Evolutionary conservation across 2,113 vertebrate genomes (phyloP), one percentile per base, ranked within the genome.

Genomic region (Helogale parvula): DNA sequence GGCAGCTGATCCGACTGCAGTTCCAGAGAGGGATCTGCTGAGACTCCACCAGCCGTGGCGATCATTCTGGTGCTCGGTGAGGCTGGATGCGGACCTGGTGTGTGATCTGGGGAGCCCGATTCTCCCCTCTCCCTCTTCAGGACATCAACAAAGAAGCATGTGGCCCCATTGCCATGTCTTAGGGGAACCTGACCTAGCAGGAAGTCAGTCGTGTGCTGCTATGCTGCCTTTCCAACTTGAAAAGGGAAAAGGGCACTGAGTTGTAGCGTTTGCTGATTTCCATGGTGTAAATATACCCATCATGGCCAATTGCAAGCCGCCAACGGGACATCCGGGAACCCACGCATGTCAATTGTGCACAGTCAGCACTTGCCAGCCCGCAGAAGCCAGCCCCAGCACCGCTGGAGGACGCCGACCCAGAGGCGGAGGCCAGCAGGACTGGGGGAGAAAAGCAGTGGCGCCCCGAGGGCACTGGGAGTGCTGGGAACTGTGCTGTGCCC

Each of bases 321-420:
- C n/a, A 25, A 11, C 12, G 5, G 14, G 33, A 31, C 7, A 1
- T 35, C 68, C 15, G 23, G 54, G 57, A 52, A 25, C 7, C 0
- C 69, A 23, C 4, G 14, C 54, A n/a, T 5, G 27, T 65, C 33
- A 66, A 35, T 25, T 31, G 7, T 38, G n/a, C 9, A 14, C 25
- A 10, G 0, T 31, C 45, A 7, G 41, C 54, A 23, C 74, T 84
- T 45, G 47, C 17, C 16, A 47, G 65, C 60, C 57, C 6, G 68
- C 1, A 0, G 2, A 27, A 54, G 21, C 33, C 17, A 0, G 65
- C 50, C 29, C 5, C 33, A 11, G 35, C 33, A 27, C 11, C 1
- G 3, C 23, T 7, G 1, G 50, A 8, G 65, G 74, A 66, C 81
- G 74, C 74, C 80, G 31, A 4, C 60, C 4, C 41, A 41, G 41